A percentile compares a stretch with the other conserved stretches of the same genome.
phyloP scores from a whole-genome alignment of 2,113 vertebrate genomes.

The Monarcha castaneiventris region DNA sequence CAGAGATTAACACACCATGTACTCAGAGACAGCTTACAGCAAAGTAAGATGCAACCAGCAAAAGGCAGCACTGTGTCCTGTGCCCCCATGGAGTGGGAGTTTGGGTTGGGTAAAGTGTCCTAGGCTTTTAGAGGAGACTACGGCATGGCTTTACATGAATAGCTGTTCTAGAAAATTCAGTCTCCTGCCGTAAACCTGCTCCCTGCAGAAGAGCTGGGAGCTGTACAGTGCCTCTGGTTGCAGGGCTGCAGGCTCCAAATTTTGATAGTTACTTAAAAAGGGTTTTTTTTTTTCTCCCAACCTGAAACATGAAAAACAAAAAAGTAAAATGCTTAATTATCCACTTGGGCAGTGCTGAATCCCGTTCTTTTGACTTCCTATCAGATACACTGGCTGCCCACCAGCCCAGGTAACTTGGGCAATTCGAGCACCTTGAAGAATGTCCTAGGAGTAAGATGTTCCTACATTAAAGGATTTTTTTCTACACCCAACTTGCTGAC shows the following conservation, averaged over 20 bases:
- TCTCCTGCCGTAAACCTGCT: background rate
- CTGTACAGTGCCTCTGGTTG: background rate
- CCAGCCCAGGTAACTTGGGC: background rate
- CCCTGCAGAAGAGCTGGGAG: background rate
- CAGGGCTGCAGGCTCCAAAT: background rate
- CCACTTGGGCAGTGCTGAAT: background rate
- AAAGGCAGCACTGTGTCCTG: background rate
- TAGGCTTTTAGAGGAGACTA: background rate
- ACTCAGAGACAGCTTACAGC: background rate
- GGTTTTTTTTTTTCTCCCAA: fast-evolving
- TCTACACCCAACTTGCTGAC: background rate
- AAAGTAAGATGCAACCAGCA: background rate
- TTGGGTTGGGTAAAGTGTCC: background rate
- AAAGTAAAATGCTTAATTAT: background rate
- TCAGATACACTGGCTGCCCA: background rate
- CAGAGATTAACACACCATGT: background rate
- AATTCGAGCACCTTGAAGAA: fast-evolving
- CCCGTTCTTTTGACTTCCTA: background rate
- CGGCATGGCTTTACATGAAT: background rate
- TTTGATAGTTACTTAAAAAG: background rate
- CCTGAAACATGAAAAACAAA: background rate
- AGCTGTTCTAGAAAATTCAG: background rate
- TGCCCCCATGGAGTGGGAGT: background rate
- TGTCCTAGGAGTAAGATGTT: background rate
- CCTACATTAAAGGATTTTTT: background rate